Percentiles rank a stretch among this genome's conserved stretches.
Evolutionary conservation across 23 tunicate genomes (phyloP).

Genomic region (Diplosoma virens): DNA sequence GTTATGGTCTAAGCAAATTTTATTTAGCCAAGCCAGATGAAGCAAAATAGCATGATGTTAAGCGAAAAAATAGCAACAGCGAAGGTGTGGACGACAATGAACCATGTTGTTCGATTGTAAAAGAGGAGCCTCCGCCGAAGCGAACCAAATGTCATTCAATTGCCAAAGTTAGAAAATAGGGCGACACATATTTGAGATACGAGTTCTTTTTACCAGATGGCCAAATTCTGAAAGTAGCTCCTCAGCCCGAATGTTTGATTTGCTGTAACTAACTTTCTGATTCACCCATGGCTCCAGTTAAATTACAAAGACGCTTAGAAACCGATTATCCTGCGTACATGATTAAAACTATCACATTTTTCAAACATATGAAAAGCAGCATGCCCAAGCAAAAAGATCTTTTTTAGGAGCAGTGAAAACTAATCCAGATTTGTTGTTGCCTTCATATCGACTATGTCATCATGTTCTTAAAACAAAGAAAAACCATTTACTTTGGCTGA

Average conservation of each 20-base stretch:
- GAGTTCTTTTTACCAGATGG: slow-evolving; percentile 26
- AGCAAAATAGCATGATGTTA: no score
- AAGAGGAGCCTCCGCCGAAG: neutral
- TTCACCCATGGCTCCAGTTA: slow-evolving; percentile 35
- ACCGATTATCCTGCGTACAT: slow-evolving; percentile 8
- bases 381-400: slow-evolving; percentile 34
- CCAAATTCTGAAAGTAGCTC: slow-evolving; percentile 15
- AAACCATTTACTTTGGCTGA: slow-evolving; percentile 22
- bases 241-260: slow-evolving; percentile 51
- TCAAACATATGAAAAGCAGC: slow-evolving; percentile 24
- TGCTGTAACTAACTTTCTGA: slow-evolving; percentile 24
- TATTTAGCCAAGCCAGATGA: no score
- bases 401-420: slow-evolving; percentile 27
- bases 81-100: neutral
- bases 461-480: neutral
- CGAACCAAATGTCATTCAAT: neutral
- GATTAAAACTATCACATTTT: slow-evolving; percentile 19
- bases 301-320: slow-evolving; percentile 36
- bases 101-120: neutral
- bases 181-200: neutral
- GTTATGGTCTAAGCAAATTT: no score
- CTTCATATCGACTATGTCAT: slow-evolving; percentile 38
- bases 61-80: no score
- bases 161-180: slow-evolving; percentile 10
- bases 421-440: slow-evolving; percentile 31